A percentile compares a stretch with the other conserved stretches of the same genome.
phyloP scores from a whole-genome alignment of 2,113 vertebrate species.

The Perca flavescens region DNA sequence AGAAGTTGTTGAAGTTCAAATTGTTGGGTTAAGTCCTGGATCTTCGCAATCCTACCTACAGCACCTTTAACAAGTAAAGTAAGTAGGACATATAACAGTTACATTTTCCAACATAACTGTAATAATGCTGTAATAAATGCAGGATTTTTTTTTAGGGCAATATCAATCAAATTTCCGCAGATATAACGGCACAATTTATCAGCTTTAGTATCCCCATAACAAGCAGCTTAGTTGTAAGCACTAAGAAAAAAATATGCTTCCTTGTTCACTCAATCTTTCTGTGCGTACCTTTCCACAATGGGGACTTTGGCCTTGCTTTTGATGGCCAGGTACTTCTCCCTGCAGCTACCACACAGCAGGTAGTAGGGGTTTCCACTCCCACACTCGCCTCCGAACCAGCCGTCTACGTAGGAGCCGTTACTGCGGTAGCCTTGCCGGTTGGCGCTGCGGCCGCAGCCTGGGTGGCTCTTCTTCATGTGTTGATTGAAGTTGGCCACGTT shows the following conservation, averaged over 20 bases:
- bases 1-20: no score
- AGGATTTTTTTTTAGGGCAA: no score
- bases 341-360: constrained; percentile 92
- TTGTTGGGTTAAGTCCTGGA: no score
- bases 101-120: no score
- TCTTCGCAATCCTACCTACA: no score
- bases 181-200: background rate
- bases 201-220: background rate
- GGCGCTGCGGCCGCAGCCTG: constrained; percentile 95
- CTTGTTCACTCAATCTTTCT: background rate
- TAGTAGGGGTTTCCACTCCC: constrained; percentile 98
- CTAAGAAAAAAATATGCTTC: background rate
- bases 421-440: constrained; percentile 98
- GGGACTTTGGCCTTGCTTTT: constrained; percentile 93
- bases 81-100: no score
- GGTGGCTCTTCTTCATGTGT: constrained; percentile 98
- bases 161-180: background rate
- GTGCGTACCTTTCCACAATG: constrained; percentile 89
- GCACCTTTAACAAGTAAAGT: no score
- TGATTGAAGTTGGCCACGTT: constrained; percentile 97
- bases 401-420: constrained; percentile 97
- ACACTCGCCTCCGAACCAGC: constrained; percentile 98
- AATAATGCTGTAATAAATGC: no score
- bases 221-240: background rate
- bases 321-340: constrained; percentile 93